Base-by-base conservation (phyloP, 2,113 vertebrate species). In the Australoheros scitulus region DNA sequence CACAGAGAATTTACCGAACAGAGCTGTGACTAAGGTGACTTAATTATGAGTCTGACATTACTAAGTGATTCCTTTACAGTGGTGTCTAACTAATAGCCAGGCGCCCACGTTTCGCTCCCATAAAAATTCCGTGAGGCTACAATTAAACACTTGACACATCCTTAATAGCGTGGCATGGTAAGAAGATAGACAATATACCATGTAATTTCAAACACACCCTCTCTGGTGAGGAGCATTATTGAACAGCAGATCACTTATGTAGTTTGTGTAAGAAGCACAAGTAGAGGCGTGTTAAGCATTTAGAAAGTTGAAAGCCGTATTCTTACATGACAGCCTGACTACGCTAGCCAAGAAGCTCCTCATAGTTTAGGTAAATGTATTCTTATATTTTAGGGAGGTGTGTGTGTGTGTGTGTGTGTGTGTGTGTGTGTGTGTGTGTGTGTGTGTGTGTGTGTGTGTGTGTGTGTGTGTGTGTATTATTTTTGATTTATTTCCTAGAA, bases 1-100 rank as follows among this genome's bases (percentile, higher is more conserved):
- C 36, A 36, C 50, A 55, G 22, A 24, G 47, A 59, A 47, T 80
- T 60, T 68, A 82, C 83, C 64, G 36, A 75, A 47, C 70, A 79
- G 24, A 81, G 77, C 76, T 75, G 72, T 89, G 88, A 90, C 85
- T 91, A 87, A 91, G 86, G 87, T 85, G 88, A 88, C 86, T 89
- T 91, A 88, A 94, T 91, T 88, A 90, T 77, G 81, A 89, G 76
- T 84, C 64, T 92, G 86, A 89, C 82, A 90, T 86, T 85, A 83
- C 81, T 78, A 79, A 92, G 85, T 84, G 90, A 87, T 89, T 91
- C 65, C 80, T 89, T 89, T 85, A 85, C 75, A 80, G 83, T 86
- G 81, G 87, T 89, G 80, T 91, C 85, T 82, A 86, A 92, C 83
- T 92, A 92, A 89, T 90, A 88, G 86, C 89, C 50, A 78, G 2